Conservation (phyloP, 2,797 vertebrate species). For the Telmatherina bonti region DNA sequence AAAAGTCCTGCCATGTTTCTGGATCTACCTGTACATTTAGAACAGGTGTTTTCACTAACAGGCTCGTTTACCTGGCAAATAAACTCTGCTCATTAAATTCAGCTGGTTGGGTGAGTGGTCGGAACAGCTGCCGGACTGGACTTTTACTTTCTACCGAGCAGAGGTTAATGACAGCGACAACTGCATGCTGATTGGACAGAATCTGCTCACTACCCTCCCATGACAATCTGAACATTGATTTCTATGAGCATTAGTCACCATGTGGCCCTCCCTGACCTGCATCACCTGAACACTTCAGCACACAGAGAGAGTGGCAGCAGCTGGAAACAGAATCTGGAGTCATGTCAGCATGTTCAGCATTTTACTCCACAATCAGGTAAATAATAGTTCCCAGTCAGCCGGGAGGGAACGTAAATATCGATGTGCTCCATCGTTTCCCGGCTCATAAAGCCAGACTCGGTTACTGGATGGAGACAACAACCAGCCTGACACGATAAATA, state of each 20-base stretch:
- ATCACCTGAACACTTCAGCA: constrained; percentile 44
- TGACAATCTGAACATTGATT: constrained; percentile 63
- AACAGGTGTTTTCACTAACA: too few relatives aligned
- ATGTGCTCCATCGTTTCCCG: not conserved
- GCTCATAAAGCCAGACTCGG: not conserved
- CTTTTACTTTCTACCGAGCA: constrained; percentile 77
- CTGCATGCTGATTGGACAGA: constrained; percentile 75
- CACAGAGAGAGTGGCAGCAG: constrained; percentile 44
- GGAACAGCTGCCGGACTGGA: constrained; percentile 66
- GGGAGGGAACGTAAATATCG: not conserved
- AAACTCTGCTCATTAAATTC: too few relatives aligned
- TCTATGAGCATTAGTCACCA: constrained; percentile 61
- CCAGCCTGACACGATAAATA: not conserved
- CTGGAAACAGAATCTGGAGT: constrained; percentile 62
- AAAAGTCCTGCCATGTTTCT: too few relatives aligned
- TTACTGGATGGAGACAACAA: not conserved
- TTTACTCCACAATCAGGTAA: constrained; percentile 65
- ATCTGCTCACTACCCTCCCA: constrained; percentile 57
- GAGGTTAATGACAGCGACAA: constrained; percentile 76
- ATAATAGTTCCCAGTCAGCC: constrained; percentile 25
- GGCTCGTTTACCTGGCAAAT: too few relatives aligned
- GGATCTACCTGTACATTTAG: too few relatives aligned
- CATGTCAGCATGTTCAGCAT: constrained; percentile 58
- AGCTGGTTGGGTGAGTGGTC: too few relatives aligned
- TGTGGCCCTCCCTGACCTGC: constrained; percentile 39